phyloP scores from a whole-genome alignment of 2,113 vertebrate genomes.

The Actenoides lindsayi region DNA sequence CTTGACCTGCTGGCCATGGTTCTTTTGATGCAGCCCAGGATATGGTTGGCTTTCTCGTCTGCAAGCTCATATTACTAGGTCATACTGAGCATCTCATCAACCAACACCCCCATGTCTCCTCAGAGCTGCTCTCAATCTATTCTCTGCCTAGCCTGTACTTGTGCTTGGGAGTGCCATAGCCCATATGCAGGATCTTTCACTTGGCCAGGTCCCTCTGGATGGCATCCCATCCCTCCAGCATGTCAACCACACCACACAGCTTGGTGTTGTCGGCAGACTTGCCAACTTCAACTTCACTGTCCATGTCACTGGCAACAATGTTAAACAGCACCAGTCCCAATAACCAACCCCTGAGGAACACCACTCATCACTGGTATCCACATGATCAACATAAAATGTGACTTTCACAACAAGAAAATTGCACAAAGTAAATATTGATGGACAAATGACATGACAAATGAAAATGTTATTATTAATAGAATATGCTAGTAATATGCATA shows the following conservation, averaged over 20 bases:
- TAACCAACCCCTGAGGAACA: not conserved
- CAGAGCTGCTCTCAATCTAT: not conserved
- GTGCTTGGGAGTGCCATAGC: not conserved
- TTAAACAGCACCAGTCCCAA: not conserved
- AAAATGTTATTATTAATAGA: not conserved
- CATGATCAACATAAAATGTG: not conserved
- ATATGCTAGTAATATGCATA: not conserved
- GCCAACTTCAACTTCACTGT: not conserved
- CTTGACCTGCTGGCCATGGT: not conserved
- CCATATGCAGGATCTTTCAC: not conserved
- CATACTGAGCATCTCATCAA: too few species aligned
- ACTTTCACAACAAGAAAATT: not conserved
- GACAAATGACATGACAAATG: not conserved
- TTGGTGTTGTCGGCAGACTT: not conserved
- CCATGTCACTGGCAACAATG: not conserved
- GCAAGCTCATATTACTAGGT: not conserved
- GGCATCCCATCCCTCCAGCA: not conserved
- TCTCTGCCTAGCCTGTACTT: not conserved
- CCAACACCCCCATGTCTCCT: not conserved
- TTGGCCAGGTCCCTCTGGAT: not conserved
- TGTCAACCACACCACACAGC: not conserved
- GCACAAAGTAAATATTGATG: not conserved
- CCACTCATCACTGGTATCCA: not conserved
- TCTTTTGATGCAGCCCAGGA: not conserved
- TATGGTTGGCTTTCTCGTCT: not conserved